These are phyloP conservation scores for Drosophila nigricruria DNA, from an alignment of 2,888 invertebrate genomes.

Conservation along the genomic window DNA sequence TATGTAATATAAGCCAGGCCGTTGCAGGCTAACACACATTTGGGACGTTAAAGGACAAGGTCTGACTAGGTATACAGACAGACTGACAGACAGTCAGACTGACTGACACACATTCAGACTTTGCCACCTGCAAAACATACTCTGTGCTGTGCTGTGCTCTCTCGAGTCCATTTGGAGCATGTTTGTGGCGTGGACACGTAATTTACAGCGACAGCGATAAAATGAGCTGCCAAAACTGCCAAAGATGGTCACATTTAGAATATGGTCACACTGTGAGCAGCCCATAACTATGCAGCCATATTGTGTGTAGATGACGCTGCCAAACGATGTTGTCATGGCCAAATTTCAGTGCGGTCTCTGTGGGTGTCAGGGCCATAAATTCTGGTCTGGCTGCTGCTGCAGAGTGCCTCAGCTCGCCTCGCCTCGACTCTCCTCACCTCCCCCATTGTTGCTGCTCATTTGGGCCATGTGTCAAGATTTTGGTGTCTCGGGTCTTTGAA, in stretches of 20 bases:
- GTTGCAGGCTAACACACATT: slow-evolving; percentile 13
- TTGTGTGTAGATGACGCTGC: slow-evolving; percentile 57
- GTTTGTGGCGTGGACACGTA: slow-evolving; percentile 54
- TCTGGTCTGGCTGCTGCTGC: slow-evolving; percentile 26
- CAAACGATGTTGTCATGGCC: slow-evolving; percentile 58
- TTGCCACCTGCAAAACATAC: slow-evolving; percentile 49
- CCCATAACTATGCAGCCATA: slow-evolving; percentile 72
- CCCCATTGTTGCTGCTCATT: slow-evolving; percentile 20
- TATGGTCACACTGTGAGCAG: slow-evolving; percentile 52
- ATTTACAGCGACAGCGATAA: slow-evolving; percentile 71
- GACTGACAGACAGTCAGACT: not conserved
- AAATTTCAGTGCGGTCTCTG: slow-evolving; percentile 23
- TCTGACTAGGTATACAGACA: slow-evolving; percentile 20
- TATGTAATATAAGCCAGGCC: slow-evolving; percentile 35
- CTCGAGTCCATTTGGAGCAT: slow-evolving; percentile 33
- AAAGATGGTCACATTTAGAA: slow-evolving; percentile 47
- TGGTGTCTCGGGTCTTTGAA: slow-evolving; percentile 27
- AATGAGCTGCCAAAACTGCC: slow-evolving; percentile 74
- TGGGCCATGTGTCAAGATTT: slow-evolving; percentile 44
- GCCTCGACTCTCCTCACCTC: too few relatives aligned
- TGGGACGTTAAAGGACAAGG: slow-evolving; percentile 29
- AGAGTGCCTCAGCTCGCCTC: not conserved
- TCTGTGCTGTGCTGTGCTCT: slow-evolving; percentile 14
- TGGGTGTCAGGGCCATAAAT: slow-evolving; percentile 54
- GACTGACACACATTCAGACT: not conserved